Evolutionary conservation across 2,113 vertebrate genomes (phyloP).

Genomic region (Charina bottae): DNA sequence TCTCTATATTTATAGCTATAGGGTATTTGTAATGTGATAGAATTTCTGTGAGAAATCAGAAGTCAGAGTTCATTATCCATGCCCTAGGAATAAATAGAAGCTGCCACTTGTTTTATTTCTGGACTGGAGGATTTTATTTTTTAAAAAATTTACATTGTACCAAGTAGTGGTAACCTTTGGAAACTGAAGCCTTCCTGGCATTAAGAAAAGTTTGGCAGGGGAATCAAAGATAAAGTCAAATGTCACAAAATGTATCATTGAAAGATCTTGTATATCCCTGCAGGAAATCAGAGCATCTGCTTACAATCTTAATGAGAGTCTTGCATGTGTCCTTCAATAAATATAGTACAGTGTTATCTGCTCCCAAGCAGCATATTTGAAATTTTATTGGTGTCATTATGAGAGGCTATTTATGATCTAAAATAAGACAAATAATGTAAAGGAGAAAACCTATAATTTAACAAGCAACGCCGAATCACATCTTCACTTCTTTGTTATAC

Average conservation of each 20-base stretch:
- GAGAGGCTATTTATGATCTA: constrained; percentile 24
- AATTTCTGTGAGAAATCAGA: constrained; percentile 10
- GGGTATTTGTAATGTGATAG: not conserved
- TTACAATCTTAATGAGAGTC: not conserved
- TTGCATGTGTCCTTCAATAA: constrained; percentile 25
- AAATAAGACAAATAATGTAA: not conserved
- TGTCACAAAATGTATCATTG: constrained; percentile 23
- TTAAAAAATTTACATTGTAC: not conserved
- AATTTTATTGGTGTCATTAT: constrained; percentile 14
- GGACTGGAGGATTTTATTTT: not conserved
- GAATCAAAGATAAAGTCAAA: not conserved
- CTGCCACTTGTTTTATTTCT: constrained; percentile 2
- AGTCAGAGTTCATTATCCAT: not conserved
- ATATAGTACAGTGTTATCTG: constrained; percentile 14
- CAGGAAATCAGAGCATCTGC: constrained; percentile 20
- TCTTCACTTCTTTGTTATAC: not conserved
- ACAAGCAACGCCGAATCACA: constrained; percentile 6
- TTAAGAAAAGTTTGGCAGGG: constrained; percentile 24
- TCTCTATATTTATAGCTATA: not conserved
- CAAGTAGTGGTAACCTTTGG: constrained; percentile 6
- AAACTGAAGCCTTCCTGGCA: not conserved
- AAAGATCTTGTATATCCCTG: not conserved
- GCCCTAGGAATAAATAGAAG: not conserved
- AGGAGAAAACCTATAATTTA: not conserved
- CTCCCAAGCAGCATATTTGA: constrained; percentile 1